These are phyloP conservation scores for Varanus komodoensis DNA, from an alignment of 2,113 vertebrate genomes.

Conservation along the genomic window DNA sequence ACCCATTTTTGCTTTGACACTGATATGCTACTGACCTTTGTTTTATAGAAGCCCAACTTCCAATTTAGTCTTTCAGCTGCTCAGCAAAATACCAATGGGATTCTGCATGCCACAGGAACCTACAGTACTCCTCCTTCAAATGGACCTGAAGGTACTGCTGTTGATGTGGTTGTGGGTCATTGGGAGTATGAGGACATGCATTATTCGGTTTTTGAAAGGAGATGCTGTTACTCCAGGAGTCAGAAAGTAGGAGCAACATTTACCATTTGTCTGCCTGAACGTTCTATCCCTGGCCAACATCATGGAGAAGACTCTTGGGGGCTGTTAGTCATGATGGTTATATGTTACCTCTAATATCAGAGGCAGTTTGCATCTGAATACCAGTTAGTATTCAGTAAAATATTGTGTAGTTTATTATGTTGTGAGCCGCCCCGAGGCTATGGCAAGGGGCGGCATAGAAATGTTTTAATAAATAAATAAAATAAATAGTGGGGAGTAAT, in stretches of 20 bases:
- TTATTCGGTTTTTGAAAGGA: background rate
- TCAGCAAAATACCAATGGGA: conserved; percentile 65
- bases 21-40: conserved; percentile 29
- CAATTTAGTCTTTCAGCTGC: conserved; percentile 7
- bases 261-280: background rate
- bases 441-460: too few relatives aligned
- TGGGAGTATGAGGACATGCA: background rate
- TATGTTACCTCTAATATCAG: too few relatives aligned
- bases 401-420: too few relatives aligned
- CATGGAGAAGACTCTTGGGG: too few relatives aligned
- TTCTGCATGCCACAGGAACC: conserved; percentile 28
- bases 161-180: background rate
- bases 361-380: too few relatives aligned
- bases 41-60: conserved; percentile 66
- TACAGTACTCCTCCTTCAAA: conserved; percentile 44
- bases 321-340: too few relatives aligned
- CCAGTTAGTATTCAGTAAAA: too few relatives aligned
- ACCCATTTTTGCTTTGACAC: background rate
- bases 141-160: conserved; percentile 70
- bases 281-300: background rate
- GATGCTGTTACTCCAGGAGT: background rate
- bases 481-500: too few relatives aligned
- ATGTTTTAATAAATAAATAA: too few relatives aligned
- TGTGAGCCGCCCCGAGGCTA: too few relatives aligned
- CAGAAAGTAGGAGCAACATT: background rate